A percentile compares a stretch with the other conserved stretches of the same genome.
Conservation (phyloP, 2,113 vertebrate genomes). For the Actenoides hombroni region DNA sequence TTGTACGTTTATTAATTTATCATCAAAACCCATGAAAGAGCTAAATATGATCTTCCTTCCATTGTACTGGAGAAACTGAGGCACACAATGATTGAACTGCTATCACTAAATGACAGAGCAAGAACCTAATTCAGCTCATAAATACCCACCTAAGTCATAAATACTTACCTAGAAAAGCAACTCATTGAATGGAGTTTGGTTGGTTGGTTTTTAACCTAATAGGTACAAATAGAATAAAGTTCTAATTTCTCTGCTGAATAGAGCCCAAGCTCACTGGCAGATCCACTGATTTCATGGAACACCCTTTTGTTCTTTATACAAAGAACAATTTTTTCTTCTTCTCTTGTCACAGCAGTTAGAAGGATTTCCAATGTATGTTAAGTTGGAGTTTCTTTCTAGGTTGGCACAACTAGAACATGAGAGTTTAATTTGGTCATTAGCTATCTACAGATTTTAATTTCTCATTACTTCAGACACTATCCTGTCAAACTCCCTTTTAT, state of each 20-base stretch:
- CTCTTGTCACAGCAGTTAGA: neutral
- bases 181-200: neutral
- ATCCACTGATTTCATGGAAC: neutral
- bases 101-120: neutral
- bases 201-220: neutral
- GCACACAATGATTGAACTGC: neutral
- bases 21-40: neutral
- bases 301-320: neutral
- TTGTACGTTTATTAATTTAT: constrained; percentile 15
- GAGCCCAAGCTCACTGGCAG: neutral
- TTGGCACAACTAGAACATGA: neutral
- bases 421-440: neutral
- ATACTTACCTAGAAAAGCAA: neutral
- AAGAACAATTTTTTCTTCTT: neutral
- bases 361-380: neutral
- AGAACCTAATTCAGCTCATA: neutral
- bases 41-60: neutral
- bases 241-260: neutral
- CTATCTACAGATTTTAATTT: neutral
- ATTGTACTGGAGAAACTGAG: neutral
- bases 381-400: neutral
- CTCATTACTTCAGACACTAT: neutral
- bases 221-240: neutral
- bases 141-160: neutral
- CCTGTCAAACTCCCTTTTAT: neutral